Evolutionary conservation across 2,888 invertebrate genomes (phyloP).

Genomic region (Lagria hirta): DNA sequence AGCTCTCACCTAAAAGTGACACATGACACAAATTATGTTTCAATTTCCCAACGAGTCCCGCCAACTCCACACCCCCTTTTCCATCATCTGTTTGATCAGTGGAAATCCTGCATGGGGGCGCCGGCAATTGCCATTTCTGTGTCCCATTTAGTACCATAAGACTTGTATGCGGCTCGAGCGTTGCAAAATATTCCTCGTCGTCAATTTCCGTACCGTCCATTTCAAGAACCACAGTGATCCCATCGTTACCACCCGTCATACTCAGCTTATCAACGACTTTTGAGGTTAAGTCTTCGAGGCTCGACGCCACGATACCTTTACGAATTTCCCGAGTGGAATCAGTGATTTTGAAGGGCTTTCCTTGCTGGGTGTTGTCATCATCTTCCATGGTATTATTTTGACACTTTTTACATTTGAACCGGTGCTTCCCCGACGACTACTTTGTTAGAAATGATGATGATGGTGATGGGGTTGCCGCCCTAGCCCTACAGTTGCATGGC

Average conservation of each 20-base stretch:
- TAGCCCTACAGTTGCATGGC: slow-evolving; percentile 23
- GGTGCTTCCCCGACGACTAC: slow-evolving; percentile 9
- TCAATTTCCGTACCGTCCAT: slow-evolving; percentile 94
- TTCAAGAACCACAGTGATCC: slow-evolving; percentile 82
- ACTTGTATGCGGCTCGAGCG: slow-evolving; percentile 83
- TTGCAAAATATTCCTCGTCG: slow-evolving; percentile 92
- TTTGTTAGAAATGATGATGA: slow-evolving; percentile 30
- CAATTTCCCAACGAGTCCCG: slow-evolving; percentile 74
- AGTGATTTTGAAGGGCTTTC: slow-evolving; percentile 76
- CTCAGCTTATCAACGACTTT: slow-evolving; percentile 76
- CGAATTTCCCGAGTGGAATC: slow-evolving; percentile 77
- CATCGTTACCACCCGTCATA: slow-evolving; percentile 63
- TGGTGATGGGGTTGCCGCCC: slow-evolving; percentile 43
- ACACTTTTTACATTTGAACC: slow-evolving; percentile 26
- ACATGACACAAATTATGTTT: slow-evolving; percentile 83
- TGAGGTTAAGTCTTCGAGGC: slow-evolving; percentile 74
- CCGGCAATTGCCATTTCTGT: slow-evolving; percentile 73
- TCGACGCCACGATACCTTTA: slow-evolving; percentile 79
- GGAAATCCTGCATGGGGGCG: slow-evolving; percentile 65
- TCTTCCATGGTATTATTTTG: slow-evolving; percentile 57
- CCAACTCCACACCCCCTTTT: slow-evolving; percentile 63
- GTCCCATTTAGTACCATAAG: slow-evolving; percentile 74
- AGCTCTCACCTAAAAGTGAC: slow-evolving; percentile 79
- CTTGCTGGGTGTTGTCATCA: slow-evolving; percentile 55
- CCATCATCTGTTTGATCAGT: slow-evolving; percentile 42